Conservation (phyloP, 2,797 vertebrate genomes). For the Artibeus jamaicensis region DNA sequence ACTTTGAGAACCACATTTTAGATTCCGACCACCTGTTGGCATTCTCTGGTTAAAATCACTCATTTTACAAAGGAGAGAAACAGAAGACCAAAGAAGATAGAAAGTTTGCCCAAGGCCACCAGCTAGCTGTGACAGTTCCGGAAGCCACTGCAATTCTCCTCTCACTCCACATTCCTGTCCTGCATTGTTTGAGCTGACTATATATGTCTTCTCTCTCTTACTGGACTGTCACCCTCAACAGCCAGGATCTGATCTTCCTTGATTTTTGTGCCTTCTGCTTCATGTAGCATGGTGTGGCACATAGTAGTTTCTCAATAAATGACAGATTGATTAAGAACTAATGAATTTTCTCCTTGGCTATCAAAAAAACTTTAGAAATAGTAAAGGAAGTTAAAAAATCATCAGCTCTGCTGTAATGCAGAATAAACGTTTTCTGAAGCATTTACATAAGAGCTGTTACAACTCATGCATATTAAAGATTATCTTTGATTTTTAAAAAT, state of each 20-base stretch:
- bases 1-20: neutral
- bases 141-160: neutral
- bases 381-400: neutral
- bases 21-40: neutral
- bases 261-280: neutral
- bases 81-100: neutral
- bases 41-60: neutral
- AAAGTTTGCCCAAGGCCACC: neutral
- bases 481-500: conserved; percentile 55
- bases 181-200: neutral
- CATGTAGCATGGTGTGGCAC: neutral
- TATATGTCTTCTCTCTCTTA: neutral
- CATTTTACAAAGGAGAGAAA: neutral
- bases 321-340: neutral
- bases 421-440: conserved; percentile 42
- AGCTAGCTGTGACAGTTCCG: neutral
- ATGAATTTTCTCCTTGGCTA: neutral
- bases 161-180: neutral
- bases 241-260: neutral
- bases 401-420: neutral
- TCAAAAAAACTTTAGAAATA: conserved; percentile 16
- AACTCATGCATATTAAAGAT: conserved; percentile 1
- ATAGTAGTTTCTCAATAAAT: neutral
- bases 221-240: neutral
- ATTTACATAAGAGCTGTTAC: conserved; percentile 28